Conservation (phyloP, 2,113 vertebrate species). For the Megaceryle torquata region DNA sequence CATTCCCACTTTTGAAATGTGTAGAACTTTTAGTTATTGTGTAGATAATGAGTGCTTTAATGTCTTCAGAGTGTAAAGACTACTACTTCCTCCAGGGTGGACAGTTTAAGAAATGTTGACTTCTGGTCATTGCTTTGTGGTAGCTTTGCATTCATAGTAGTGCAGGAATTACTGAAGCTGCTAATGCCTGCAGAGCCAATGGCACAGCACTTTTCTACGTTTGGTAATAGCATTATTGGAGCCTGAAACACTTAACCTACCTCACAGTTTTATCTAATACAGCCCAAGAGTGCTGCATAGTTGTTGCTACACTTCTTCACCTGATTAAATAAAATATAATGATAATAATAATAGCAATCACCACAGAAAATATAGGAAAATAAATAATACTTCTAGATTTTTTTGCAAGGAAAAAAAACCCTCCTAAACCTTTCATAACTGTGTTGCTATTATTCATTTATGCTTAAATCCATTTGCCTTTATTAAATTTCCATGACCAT, state of each 20-base stretch:
- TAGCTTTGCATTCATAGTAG: neutral
- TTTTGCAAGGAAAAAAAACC: neutral
- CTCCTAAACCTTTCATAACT: neutral
- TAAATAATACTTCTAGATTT: neutral
- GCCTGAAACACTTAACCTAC: neutral
- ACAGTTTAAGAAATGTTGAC: neutral
- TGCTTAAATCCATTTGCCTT: neutral
- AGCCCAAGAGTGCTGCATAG: neutral
- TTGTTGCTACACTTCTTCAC: neutral
- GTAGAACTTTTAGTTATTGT: neutral
- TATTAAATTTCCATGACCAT: neutral
- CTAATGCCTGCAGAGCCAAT: neutral
- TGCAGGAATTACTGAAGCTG: neutral
- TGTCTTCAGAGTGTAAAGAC: neutral
- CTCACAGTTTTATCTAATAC: neutral
- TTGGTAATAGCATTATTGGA: neutral
- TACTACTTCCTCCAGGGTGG: neutral
- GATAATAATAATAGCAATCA: neutral
- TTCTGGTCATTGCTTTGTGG: neutral
- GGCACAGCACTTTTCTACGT: neutral
- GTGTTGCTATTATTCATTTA: neutral
- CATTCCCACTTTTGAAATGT: neutral
- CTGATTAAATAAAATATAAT: neutral
- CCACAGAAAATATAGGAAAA: neutral
- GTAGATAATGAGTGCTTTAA: neutral